Evolutionary conservation across 2,888 invertebrate genomes (phyloP).

Genomic region (Drosophila histrio): DNA sequence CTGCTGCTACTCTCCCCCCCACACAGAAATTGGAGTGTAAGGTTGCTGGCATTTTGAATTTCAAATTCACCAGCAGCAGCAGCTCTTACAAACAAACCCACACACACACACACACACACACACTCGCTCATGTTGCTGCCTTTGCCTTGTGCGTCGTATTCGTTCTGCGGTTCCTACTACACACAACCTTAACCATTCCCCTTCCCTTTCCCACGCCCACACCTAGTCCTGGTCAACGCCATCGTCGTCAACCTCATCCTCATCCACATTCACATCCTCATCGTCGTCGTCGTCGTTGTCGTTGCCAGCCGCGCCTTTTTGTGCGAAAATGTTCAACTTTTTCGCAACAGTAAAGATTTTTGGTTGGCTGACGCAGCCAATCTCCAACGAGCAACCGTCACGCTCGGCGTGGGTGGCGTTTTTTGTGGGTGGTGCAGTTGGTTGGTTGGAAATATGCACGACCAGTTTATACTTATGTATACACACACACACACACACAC

Average conservation of each 20-base stretch:
- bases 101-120: conserved; percentile 16
- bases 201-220: background rate
- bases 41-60: conserved; percentile 73
- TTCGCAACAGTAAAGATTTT: conserved; percentile 81
- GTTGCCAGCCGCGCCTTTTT: conserved; percentile 74
- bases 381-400: conserved; percentile 62
- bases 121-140: conserved; percentile 40
- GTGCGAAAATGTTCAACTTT: conserved; percentile 75
- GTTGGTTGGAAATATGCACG: conserved; percentile 24
- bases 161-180: conserved; percentile 26
- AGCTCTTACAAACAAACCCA: conserved; percentile 37
- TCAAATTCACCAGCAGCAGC: conserved; percentile 70
- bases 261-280: background rate
- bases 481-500: conserved; percentile 10
- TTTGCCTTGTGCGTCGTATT: conserved; percentile 54
- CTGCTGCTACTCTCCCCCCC: background rate
- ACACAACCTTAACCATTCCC: conserved; percentile 2
- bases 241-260: conserved; percentile 23
- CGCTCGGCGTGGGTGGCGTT: conserved; percentile 45
- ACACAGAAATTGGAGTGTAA: conserved; percentile 37
- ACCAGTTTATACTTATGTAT: background rate
- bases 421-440: conserved; percentile 21
- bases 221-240: conserved; percentile 26
- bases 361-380: conserved; percentile 81
- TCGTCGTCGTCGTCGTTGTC: conserved; percentile 25